Base-by-base conservation (phyloP, 2,797 vertebrate genomes). In the Xerus rutilus region DNA sequence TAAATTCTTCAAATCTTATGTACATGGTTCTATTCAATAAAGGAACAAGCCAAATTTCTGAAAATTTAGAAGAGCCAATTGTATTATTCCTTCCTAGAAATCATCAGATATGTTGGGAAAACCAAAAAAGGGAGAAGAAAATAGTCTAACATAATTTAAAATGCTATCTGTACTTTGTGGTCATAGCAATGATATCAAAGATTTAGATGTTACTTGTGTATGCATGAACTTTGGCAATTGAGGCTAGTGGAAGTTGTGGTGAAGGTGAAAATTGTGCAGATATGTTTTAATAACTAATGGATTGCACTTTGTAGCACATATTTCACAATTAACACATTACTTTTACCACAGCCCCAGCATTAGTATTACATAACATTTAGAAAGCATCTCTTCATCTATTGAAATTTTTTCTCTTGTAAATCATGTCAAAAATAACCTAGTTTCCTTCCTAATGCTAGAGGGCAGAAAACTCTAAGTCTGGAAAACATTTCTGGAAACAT, bases 191-290 rank as follows among this genome's bases (percentile, higher is more conserved):
- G 17, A 59, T 72, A 77, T 86, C 25, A 45, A 79, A 69, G 2
- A 10, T 32, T 5, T 0, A 35, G 3, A 30, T 49, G 1, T 35
- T 69, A 32, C 5, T 57, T 91, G 49, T 30, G 9, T 72, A 2
- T 21, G 7, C 20, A 20, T 21, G 9, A 81, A 18, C 17, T 77
- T 77, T 25, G 9, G n/a, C 0, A 32, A 43, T 0, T 59, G 7
- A 49, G 17, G 9, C 5, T 39, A 5, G 23, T 35, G 3, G 28
- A 2, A 0, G 8, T 35, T 35, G 9, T 1, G 5, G 11, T 14
- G 23, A 14, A 62, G 23, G 20, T 4, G 5, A 32, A 54, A 82
- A 39, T 49, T 43, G 45, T 52, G 14, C 30, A 74, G 21, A 2
- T n/a, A 83, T 18, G 0, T 18, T 65, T 83, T 65, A 77, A 73